Evolutionary conservation across 92 coral and sea anemone genomes (phyloP).

Genomic region (Parazoanthus atlanticus): DNA sequence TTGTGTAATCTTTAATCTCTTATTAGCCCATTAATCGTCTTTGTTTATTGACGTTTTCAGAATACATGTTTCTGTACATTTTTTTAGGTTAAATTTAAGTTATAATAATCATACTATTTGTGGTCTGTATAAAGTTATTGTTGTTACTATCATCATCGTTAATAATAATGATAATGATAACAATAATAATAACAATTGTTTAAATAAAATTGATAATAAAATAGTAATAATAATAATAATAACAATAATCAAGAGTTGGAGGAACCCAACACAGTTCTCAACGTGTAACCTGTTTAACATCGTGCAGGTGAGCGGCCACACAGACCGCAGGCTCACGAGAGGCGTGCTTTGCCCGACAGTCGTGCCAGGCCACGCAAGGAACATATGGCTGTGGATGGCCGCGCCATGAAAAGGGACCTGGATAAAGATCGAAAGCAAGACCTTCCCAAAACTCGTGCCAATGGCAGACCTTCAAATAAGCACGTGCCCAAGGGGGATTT

Average conservation of each 20-base stretch:
- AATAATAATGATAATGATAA: background rate
- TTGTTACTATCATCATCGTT: no score
- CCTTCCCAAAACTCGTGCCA: constrained; percentile 33
- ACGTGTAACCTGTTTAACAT: background rate
- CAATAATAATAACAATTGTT: no score
- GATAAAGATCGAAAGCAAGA: background rate
- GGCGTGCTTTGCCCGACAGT: constrained; percentile 19
- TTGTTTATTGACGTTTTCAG: no score
- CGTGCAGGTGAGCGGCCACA: constrained; percentile 11
- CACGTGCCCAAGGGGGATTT: constrained; percentile 25
- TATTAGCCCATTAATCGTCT: no score
- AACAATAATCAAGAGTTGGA: background rate
- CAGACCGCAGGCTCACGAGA: background rate
- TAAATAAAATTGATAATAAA: no score
- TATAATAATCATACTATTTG: no score
- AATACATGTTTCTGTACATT: no score
- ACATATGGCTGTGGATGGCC: background rate
- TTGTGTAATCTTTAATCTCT: no score
- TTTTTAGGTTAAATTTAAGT: no score
- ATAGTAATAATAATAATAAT: no score
- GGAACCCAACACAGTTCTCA: background rate
- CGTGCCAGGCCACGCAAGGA: constrained; percentile 5
- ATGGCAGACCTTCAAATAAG: constrained; percentile 37
- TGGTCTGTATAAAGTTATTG: no score
- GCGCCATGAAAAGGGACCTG: constrained; percentile 2